phyloP scores from a whole-genome alignment of 2,797 vertebrate genomes.

The Hozukius guyotensis region DNA sequence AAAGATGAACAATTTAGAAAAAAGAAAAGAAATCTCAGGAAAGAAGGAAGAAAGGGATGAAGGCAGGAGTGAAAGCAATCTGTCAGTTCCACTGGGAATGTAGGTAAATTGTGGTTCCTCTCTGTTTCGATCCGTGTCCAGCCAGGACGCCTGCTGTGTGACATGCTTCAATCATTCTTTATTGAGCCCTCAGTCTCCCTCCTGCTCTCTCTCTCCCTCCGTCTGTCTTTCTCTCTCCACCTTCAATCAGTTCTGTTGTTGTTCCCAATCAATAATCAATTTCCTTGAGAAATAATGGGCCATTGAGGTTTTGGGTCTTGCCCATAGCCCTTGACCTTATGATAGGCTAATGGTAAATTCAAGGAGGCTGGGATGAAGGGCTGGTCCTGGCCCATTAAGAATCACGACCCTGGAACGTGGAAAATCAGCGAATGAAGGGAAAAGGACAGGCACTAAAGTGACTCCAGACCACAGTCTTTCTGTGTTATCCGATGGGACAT shows the following conservation, averaged over 20 bases:
- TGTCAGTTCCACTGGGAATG: constrained; percentile 43
- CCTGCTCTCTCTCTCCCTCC: constrained; percentile 1
- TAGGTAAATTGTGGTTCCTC: constrained; percentile 56
- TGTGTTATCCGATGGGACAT: not conserved
- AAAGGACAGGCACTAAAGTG: not conserved
- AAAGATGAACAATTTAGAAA: not conserved
- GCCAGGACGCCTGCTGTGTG: constrained; percentile 52
- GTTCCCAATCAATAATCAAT: constrained; percentile 79
- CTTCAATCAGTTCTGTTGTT: constrained; percentile 72
- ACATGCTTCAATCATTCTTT: constrained; percentile 73
- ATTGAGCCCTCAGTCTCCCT: constrained; percentile 63
- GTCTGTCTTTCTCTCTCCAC: constrained; percentile 20
- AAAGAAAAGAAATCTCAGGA: not conserved
- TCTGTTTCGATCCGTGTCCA: constrained; percentile 51
- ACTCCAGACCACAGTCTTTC: not conserved
- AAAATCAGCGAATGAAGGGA: constrained; percentile 15
- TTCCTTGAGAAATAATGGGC: constrained; percentile 70
- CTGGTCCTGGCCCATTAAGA: constrained; percentile 44
- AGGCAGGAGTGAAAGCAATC: constrained; percentile 12
- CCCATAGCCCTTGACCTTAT: constrained; percentile 61
- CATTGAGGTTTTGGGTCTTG: constrained; percentile 46
- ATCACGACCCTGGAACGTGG: constrained; percentile 53
- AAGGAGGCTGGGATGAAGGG: constrained; percentile 54
- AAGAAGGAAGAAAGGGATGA: not conserved
- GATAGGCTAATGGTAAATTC: constrained; percentile 60